Evolutionary conservation across 2,113 vertebrate genomes (phyloP).

Genomic region (Stigmatopora nigra): DNA sequence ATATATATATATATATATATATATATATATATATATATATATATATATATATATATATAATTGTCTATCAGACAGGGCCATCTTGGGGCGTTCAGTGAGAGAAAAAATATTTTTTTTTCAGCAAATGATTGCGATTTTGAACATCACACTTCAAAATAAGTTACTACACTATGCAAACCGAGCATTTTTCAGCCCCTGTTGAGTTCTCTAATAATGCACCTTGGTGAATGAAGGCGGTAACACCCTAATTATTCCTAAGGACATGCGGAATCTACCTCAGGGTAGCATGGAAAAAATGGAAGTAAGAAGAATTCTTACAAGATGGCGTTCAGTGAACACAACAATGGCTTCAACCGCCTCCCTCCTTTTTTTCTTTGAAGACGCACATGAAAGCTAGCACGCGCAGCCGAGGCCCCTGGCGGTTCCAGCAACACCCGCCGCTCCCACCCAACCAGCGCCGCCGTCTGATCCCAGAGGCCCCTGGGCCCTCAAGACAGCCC

Average conservation of each 20-base stretch:
- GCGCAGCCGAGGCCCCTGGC: slow-evolving; percentile 58
- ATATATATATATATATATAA: no score
- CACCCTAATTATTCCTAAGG: background rate
- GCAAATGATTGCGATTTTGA: no score
- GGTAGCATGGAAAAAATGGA: slow-evolving; percentile 8
- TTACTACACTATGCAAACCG: no score
- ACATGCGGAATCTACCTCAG: background rate
- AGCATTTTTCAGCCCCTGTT: background rate
- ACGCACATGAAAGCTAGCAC: slow-evolving; percentile 47
- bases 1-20: no score
- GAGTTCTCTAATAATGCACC: background rate
- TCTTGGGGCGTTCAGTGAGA: no score
- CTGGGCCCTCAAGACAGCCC: slow-evolving; percentile 82
- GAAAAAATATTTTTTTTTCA: no score
- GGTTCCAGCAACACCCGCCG: slow-evolving; percentile 67
- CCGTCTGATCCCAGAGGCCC: slow-evolving; percentile 63
- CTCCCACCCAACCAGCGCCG: slow-evolving; percentile 17
- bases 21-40: no score
- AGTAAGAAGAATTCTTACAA: slow-evolving; percentile 17
- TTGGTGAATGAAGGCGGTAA: no score
- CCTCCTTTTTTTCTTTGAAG: slow-evolving; percentile 52
- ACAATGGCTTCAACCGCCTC: slow-evolving; percentile 30
- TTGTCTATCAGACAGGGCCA: no score
- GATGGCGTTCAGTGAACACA: slow-evolving; percentile 18
- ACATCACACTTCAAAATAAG: no score